Conservation (phyloP, 2,113 vertebrate species). For the Genyomyrus donnyi region DNA sequence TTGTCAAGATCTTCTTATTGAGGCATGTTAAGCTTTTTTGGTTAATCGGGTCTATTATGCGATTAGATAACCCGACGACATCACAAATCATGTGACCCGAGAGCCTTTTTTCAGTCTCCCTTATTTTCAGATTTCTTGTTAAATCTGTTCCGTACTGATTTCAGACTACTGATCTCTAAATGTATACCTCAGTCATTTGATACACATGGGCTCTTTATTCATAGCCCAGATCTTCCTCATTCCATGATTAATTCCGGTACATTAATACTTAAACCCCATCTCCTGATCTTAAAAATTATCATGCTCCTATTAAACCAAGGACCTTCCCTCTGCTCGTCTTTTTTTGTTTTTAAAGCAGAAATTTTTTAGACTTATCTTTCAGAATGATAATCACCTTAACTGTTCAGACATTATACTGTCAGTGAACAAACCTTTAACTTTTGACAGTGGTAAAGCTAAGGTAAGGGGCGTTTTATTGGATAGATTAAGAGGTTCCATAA, state of each 20-base stretch:
- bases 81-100: background rate
- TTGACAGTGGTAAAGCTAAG: background rate
- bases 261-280: background rate
- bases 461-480: background rate
- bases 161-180: background rate
- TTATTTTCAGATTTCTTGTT: background rate
- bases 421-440: constrained; percentile 8
- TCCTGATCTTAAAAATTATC: constrained; percentile 6
- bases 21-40: background rate
- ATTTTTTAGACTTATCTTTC: background rate
- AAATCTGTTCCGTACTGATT: background rate
- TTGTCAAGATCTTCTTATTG: background rate
- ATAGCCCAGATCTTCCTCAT: background rate
- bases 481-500: background rate
- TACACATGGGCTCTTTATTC: background rate
- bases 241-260: background rate
- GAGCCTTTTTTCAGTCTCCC: background rate
- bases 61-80: background rate
- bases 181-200: constrained; percentile 4
- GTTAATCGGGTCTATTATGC: background rate
- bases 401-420: constrained; percentile 2
- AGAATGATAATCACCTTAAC: background rate
- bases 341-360: background rate
- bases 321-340: background rate
- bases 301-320: constrained; percentile 3